phyloP scores from a whole-genome alignment of 2,888 invertebrate species.

The Timandra comae region DNA sequence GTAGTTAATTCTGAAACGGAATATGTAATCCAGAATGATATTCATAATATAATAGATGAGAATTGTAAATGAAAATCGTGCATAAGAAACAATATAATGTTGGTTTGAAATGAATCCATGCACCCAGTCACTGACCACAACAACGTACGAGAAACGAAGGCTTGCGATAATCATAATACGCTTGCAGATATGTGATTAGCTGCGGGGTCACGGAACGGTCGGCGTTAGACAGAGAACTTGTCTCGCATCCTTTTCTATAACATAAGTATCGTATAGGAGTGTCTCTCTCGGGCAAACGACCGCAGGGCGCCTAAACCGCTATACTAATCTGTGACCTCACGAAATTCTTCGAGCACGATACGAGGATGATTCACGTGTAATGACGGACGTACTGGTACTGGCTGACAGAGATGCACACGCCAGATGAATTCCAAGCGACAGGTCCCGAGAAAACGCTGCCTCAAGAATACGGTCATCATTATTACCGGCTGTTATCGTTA shows the following conservation, averaged over 20 bases:
- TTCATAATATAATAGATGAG: slow-evolving; percentile 21
- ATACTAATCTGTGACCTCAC: slow-evolving; percentile 76
- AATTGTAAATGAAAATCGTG: slow-evolving; percentile 34
- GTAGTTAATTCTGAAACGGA: no score
- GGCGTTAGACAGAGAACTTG: slow-evolving; percentile 62
- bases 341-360: slow-evolving; percentile 70
- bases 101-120: slow-evolving; percentile 38
- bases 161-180: slow-evolving; percentile 73
- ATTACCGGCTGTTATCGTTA: slow-evolving; percentile 36
- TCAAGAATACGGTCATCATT: slow-evolving; percentile 34
- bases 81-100: slow-evolving; percentile 40
- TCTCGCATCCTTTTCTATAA: slow-evolving; percentile 36
- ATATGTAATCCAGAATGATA: slow-evolving; percentile 12
- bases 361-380: slow-evolving; percentile 67
- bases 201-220: slow-evolving; percentile 73
- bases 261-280: slow-evolving; percentile 23
- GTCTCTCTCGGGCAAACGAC: slow-evolving; percentile 55
- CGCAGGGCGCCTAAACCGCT: slow-evolving; percentile 73
- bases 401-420: slow-evolving; percentile 58
- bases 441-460: slow-evolving; percentile 34
- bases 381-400: slow-evolving; percentile 58
- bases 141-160: slow-evolving; percentile 62
- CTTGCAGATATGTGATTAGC: slow-evolving; percentile 76
- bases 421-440: slow-evolving; percentile 58
- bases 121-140: slow-evolving; percentile 68